These are phyloP conservation scores for Temnothorax nylanderi DNA, from an alignment of 1,140 invertebrate species.

Conservation along the genomic window DNA sequence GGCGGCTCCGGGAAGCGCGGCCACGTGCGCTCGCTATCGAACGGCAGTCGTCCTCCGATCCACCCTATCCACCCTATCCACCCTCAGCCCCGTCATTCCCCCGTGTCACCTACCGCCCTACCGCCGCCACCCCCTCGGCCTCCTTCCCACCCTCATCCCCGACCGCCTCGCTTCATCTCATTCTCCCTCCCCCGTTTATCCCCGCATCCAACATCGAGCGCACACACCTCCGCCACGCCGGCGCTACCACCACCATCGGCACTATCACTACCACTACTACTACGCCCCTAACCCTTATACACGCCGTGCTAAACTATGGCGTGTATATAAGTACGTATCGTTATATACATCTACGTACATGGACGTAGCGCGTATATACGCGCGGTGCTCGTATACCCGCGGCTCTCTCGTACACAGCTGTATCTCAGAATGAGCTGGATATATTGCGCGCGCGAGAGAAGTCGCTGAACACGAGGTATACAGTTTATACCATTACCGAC, in stretches of 20 bases:
- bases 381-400: constrained; percentile 51
- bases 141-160: constrained; percentile 47
- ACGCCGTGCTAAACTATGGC: constrained; percentile 76
- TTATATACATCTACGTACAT: constrained; percentile 49
- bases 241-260: constrained; percentile 65
- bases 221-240: constrained; percentile 20
- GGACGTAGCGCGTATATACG: constrained; percentile 50
- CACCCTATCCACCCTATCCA: constrained; percentile 69
- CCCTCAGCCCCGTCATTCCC: constrained; percentile 69
- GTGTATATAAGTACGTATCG: constrained; percentile 65
- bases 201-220: constrained; percentile 66
- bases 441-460: constrained; percentile 75
- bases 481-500: constrained; percentile 79
- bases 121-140: constrained; percentile 48
- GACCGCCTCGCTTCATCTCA: constrained; percentile 57
- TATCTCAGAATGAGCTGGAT: constrained; percentile 79
- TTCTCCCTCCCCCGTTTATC: constrained; percentile 60
- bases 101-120: constrained; percentile 68
- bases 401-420: constrained; percentile 62
- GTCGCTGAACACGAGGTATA: constrained; percentile 76
- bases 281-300: constrained; percentile 76
- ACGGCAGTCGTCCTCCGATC: constrained; percentile 80
- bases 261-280: constrained; percentile 61
- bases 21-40: constrained; percentile 85
- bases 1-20: constrained; percentile 82